Conservation (phyloP, 2,888 invertebrate genomes). For the Nysson spinosus region DNA sequence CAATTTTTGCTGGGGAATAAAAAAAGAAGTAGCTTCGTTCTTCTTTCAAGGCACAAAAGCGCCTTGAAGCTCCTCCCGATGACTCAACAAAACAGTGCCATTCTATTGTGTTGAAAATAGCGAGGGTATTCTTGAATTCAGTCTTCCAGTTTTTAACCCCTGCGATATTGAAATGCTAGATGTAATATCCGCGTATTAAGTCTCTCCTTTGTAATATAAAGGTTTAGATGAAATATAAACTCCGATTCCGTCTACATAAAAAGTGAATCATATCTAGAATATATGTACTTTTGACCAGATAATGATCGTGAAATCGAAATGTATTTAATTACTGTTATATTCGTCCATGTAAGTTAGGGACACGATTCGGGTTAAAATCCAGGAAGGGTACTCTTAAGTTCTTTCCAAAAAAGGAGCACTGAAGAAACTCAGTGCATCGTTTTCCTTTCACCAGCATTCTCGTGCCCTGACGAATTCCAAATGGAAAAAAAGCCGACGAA, state of each 20-base stretch:
- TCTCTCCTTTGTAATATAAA: conserved; percentile 7
- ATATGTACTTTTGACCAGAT: too few relatives aligned
- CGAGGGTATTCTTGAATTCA: conserved; percentile 34
- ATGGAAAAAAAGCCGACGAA: conserved; percentile 9
- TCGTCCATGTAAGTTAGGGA: too few relatives aligned
- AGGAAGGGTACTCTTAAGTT: not conserved
- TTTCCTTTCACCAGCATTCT: conserved; percentile 36
- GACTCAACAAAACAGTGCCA: conserved; percentile 45
- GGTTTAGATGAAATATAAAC: too few relatives aligned
- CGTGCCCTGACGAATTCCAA: conserved; percentile 39
- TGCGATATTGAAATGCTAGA: conserved; percentile 26
- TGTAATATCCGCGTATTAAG: conserved; percentile 23
- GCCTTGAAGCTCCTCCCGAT: conserved; percentile 36
- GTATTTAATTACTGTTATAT: too few relatives aligned
- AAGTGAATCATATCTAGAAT: too few relatives aligned
- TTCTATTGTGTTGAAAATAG: conserved; percentile 32
- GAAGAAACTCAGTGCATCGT: conserved; percentile 34
- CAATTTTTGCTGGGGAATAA: conserved; percentile 35
- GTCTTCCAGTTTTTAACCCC: conserved; percentile 11
- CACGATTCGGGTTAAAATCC: too few relatives aligned
- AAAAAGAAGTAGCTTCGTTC: conserved; percentile 29
- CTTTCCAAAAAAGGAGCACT: not conserved
- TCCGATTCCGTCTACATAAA: too few relatives aligned
- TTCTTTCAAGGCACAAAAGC: conserved; percentile 39
- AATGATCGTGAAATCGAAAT: too few relatives aligned